Conservation (phyloP, 2,113 vertebrate species). For the Sapayoa aenigma region DNA sequence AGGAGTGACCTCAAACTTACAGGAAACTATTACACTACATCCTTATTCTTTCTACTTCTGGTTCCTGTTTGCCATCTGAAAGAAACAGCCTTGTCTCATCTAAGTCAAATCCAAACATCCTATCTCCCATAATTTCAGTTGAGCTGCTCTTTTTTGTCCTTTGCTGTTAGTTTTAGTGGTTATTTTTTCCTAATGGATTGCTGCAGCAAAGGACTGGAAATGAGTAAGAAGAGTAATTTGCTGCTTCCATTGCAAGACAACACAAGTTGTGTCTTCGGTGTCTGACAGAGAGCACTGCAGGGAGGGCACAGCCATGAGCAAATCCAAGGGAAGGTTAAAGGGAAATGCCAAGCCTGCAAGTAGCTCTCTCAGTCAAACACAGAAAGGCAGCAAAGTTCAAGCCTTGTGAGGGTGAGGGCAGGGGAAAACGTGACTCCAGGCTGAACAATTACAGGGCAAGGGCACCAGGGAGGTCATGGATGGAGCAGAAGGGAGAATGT, state of each 20-base stretch:
- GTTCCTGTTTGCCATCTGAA: no score
- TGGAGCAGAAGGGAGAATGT: neutral
- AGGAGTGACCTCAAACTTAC: no score
- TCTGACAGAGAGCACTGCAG: neutral
- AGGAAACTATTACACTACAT: no score
- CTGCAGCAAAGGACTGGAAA: constrained; percentile 22
- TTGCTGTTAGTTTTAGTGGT: constrained; percentile 1
- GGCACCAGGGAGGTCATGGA: neutral
- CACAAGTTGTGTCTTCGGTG: neutral
- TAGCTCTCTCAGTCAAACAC: neutral
- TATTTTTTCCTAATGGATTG: constrained; percentile 16
- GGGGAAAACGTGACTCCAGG: neutral
- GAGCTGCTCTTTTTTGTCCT: neutral
- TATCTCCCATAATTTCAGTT: no score
- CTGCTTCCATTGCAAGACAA: constrained; percentile 16
- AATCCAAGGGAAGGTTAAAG: constrained; percentile 28
- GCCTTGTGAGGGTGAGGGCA: neutral
- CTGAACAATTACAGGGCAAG: neutral
- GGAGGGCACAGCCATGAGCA: neutral
- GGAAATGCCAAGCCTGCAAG: neutral
- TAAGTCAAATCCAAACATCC: no score
- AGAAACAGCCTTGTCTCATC: no score
- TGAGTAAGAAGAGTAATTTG: constrained; percentile 55
- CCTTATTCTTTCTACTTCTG: no score
- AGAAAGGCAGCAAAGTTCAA: neutral